Evolutionary conservation across 2,113 vertebrate species (phyloP), one percentile per base, ranked within the genome.

Genomic region (Misgurnus anguillicaudatus): DNA sequence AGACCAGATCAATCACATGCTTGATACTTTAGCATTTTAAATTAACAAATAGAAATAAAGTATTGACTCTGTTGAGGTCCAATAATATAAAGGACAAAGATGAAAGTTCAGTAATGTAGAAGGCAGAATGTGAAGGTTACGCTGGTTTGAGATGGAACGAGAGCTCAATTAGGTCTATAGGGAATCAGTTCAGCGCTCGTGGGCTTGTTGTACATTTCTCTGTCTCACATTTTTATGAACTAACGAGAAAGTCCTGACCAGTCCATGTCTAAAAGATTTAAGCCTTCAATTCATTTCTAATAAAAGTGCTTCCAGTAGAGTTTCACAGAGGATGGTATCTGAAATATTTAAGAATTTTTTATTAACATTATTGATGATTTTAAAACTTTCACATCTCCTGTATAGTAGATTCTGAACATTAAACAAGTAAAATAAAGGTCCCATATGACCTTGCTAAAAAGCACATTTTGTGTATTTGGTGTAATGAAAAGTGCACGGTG

Each of bases 141-240:
- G 21, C 68, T 38, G 4, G 6, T 38, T 70, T 38, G 31, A 36
- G 67, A n/a, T 24, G 4, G 14, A 38, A 31, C 5, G 24, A 70
- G 67, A 53, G 67, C 67, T 39, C 68, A 71, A 71, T 71, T 19
- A 71, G 48, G 48, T 36, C 68, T 39, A 8, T 24, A 38, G 67
- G 47, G 67, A 55, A 31, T 8, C 1, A n/a, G 6, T 6, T 17
- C 3, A 1, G 5, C 41, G 38, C 38, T 11, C 4, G 9, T 13
- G 9, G 17, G n/a, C 41, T 47, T 66, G 9, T 45, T 66, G 39
- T 66, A 45, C 64, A 66, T 47, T 45, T 2, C 64, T 67, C 39
- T 67, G 41, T 47, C 64, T 21, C 4, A 14, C 0, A 21, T 31
- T 68, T 68, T 38, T n/a, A 53, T 38, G 24, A 53, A 24, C 21